Base-by-base conservation (phyloP, 2,113 vertebrate species). In the Drymodes brunneopygia region DNA sequence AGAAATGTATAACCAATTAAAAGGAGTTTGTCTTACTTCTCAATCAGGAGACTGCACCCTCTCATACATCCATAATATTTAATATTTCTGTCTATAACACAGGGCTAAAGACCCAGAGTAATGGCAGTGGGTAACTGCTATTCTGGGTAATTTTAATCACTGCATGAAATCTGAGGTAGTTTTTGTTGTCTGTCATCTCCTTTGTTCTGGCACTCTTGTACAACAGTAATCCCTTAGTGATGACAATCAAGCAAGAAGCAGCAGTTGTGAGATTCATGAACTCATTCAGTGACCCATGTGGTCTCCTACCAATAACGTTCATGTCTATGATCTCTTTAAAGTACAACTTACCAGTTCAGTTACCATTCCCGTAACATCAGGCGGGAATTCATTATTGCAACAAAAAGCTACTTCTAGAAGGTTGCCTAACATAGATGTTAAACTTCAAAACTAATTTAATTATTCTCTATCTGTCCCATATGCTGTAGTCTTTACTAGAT, bases 361-460 rank as follows among this genome's bases (percentile, higher is more conserved):
- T 79, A 61, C 47, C 24, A 11, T 91, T 90, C 66, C 71, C 81
- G 69, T 91, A 88, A 90, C 54, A 38, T 64, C 17, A 54, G 58
- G 36, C 7, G 21, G 45, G 40, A 72, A 35, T 77, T 88, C n/a
- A n/a, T n/a, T 35, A 48, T 75, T 42, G 47, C 38, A 73, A 50
- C 47, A 66, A 53, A 88, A 92, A 47, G 29, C 62, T 70, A 12
- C 54, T 94, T 88, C 61, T 86, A 28, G 79, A 75, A 80, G 42
- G n/a, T 28, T 93, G 28, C 15, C 36, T 72, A 36, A 72, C 79
- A 51, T 3, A 75, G 31, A 72, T 82, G n/a, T 80, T 90, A 67
- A 92, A 89, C 65, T 94, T 94, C 17, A 71, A 64, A 73, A 45
- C n/a, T 72, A 67, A 85, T 79, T 85, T 64, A 88, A 93, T 97